Conservation (phyloP, 2,888 invertebrate genomes). For the Pyrrhosoma nymphula region DNA sequence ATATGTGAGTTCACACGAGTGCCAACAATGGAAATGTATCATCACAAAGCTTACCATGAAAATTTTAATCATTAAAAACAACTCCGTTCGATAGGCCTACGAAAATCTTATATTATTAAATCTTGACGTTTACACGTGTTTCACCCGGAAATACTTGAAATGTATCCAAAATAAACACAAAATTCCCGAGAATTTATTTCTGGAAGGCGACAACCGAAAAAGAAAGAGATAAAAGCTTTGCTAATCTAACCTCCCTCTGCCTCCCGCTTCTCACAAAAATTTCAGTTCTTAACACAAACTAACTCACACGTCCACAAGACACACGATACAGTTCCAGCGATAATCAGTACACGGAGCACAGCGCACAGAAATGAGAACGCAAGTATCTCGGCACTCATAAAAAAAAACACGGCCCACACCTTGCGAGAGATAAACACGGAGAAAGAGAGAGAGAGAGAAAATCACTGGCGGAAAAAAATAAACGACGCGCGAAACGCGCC, state of each 20-base stretch:
- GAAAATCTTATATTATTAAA: neutral
- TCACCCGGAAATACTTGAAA: neutral
- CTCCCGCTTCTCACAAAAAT: neutral
- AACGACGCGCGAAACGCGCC: neutral
- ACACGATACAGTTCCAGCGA: neutral
- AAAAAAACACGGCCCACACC: neutral
- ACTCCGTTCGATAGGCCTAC: no score
- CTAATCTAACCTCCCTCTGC: neutral
- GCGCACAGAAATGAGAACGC: neutral
- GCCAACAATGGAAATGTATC: no score
- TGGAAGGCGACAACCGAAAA: neutral
- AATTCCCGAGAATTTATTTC: neutral
- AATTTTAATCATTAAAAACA: no score
- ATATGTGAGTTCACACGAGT: no score
- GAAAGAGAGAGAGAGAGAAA: slow-evolving; percentile 1
- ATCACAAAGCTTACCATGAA: no score
- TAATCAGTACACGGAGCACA: neutral
- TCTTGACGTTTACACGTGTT: neutral
- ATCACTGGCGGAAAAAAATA: neutral
- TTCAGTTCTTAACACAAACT: neutral
- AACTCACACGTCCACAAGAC: neutral
- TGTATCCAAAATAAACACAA: neutral
- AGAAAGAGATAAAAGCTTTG: neutral
- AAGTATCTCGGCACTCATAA: neutral
- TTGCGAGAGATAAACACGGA: neutral